A percentile compares a stretch with the other conserved stretches of the same genome.
Evolutionary conservation across 2,888 invertebrate species (phyloP).

Genomic region (Coenonympha arcania): DNA sequence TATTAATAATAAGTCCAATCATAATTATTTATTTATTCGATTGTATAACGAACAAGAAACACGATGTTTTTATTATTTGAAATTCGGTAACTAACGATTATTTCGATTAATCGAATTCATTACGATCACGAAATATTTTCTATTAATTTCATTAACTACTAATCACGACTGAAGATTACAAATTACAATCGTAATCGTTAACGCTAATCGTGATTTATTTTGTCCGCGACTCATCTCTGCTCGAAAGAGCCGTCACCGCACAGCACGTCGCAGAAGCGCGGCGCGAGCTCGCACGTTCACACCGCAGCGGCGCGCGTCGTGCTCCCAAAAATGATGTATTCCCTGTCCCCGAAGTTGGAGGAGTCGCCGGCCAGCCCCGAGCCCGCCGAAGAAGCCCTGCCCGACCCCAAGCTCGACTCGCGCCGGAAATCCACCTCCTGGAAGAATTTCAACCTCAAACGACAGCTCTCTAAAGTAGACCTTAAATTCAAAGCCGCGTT

Average conservation of each 20-base stretch:
- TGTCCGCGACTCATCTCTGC: too few relatives aligned
- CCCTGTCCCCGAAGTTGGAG: constrained; percentile 57
- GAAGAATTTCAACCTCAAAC: constrained; percentile 86
- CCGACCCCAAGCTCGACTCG: constrained; percentile 53
- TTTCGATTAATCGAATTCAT: too few relatives aligned
- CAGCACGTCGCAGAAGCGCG: constrained; percentile 7
- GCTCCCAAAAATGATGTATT: constrained; percentile 52
- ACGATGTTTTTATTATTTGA: too few relatives aligned
- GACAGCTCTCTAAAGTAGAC: constrained; percentile 86
- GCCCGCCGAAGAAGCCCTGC: constrained; percentile 41
- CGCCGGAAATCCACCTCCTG: constrained; percentile 80
- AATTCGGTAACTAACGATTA: too few relatives aligned
- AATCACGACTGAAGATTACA: too few relatives aligned
- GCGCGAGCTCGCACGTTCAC: constrained; percentile 8
- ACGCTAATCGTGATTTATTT: too few relatives aligned
- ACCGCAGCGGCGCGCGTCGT: constrained; percentile 30
- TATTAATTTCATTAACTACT: too few relatives aligned
- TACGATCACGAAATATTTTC: too few relatives aligned
- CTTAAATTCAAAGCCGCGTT: constrained; percentile 81
- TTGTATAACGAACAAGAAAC: too few relatives aligned
- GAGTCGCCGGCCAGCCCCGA: constrained; percentile 41
- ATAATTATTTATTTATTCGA: too few relatives aligned
- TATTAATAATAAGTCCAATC: too few relatives aligned
- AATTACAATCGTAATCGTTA: too few relatives aligned
- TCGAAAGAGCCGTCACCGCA: constrained; percentile 17